Percentiles rank a stretch among this genome's conserved stretches.
Evolutionary conservation across 2,888 invertebrate species (phyloP).

Genomic region (Campoletis raptor): DNA sequence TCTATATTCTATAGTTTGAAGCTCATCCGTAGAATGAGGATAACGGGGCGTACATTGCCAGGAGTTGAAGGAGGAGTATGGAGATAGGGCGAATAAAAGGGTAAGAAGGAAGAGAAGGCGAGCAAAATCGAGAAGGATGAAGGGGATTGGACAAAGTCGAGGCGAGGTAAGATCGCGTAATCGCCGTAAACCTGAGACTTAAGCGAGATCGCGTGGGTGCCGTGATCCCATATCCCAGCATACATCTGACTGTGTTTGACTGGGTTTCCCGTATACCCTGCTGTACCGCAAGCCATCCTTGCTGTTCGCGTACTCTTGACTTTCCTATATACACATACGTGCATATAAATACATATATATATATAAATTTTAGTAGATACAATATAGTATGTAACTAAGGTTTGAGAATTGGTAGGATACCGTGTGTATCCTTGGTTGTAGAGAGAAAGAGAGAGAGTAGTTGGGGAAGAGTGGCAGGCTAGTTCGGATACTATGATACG

Average conservation of each 20-base stretch:
- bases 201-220: conserved; percentile 76
- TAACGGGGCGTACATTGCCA: conserved; percentile 46
- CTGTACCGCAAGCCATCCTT: conserved; percentile 26
- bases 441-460: conserved; percentile 31
- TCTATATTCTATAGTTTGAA: conserved; percentile 66
- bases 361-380: conserved; percentile 21
- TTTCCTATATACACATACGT: conserved; percentile 4
- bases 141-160: conserved; percentile 61
- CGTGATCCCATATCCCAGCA: conserved; percentile 69
- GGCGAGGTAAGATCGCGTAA: conserved; percentile 79
- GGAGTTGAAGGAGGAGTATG: conserved; percentile 29
- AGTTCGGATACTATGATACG: conserved; percentile 64
- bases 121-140: conserved; percentile 31
- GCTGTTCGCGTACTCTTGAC: conserved; percentile 16
- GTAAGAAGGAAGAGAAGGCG: conserved; percentile 5
- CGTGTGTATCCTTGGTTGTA: conserved; percentile 26
- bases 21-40: conserved; percentile 58
- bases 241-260: conserved; percentile 72
- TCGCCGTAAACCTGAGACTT: conserved; percentile 83
- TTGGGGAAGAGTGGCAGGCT: conserved; percentile 61
- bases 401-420: conserved; percentile 65
- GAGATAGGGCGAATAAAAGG: conserved; percentile 58
- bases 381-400: conserved; percentile 47
- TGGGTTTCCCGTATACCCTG: conserved; percentile 54
- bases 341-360: conserved; percentile 4